These are phyloP conservation scores for Drosophila sechellia DNA, from an alignment of 1,140 invertebrate species.

Conservation along the genomic window DNA sequence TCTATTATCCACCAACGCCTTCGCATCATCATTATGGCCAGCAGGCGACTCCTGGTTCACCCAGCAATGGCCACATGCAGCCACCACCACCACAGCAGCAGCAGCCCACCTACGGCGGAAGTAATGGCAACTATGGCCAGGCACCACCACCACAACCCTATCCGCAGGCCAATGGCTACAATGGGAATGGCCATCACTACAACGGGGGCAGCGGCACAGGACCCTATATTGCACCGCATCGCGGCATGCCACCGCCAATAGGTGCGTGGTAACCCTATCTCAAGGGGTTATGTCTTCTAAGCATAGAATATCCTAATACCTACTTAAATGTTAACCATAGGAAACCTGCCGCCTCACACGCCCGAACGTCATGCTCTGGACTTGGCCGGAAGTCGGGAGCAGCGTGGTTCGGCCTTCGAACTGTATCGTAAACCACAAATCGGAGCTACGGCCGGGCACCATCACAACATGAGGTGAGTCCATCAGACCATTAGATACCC, in stretches of 20 bases:
- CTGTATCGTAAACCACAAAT: slow-evolving; percentile 94
- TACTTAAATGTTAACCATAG: slow-evolving; percentile 21
- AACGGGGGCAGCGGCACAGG: slow-evolving; percentile 79
- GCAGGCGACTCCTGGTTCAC: slow-evolving; percentile 73
- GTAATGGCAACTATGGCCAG: slow-evolving; percentile 72
- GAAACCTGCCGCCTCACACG: slow-evolving; percentile 78
- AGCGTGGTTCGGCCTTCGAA: slow-evolving; percentile 97
- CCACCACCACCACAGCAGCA: slow-evolving; percentile 62
- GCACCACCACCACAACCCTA: slow-evolving; percentile 61
- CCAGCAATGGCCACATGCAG: slow-evolving; percentile 53
- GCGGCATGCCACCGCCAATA: slow-evolving; percentile 84
- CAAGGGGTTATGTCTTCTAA: no score
- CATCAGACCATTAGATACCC: neutral
- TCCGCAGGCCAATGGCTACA: slow-evolving; percentile 72
- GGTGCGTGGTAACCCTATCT: slow-evolving; percentile 40
- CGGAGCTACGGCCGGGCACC: slow-evolving; percentile 84
- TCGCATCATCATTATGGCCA: slow-evolving; percentile 85
- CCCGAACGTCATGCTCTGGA: slow-evolving; percentile 86
- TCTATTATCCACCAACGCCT: slow-evolving; percentile 84
- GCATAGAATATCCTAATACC: neutral
- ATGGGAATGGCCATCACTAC: slow-evolving; percentile 79
- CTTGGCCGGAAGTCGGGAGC: slow-evolving; percentile 93
- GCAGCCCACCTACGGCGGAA: slow-evolving; percentile 62
- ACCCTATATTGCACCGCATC: slow-evolving; percentile 85
- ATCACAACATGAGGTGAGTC: slow-evolving; percentile 90